These are phyloP conservation scores for Epinephelus cyanopodus DNA, from an alignment of 2,113 vertebrate genomes.

Conservation along the genomic window DNA sequence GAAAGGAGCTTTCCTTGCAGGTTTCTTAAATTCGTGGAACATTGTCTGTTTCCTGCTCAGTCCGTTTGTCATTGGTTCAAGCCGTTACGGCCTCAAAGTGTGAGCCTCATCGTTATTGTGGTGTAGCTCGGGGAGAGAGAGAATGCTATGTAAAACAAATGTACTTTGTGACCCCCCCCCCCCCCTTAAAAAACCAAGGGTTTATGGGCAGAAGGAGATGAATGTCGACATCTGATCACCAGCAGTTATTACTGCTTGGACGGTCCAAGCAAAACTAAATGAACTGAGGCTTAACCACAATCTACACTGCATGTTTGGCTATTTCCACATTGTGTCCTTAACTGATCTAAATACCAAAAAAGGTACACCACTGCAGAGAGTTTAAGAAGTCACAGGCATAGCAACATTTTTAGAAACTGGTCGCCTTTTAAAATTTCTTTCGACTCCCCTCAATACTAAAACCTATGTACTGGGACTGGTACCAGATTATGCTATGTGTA, in stretches of 20 bases:
- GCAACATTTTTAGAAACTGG: background rate
- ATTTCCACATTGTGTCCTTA: background rate
- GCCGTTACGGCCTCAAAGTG: background rate
- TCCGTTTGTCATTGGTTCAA: slow-evolving; percentile 17
- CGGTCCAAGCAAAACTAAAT: slow-evolving; percentile 16
- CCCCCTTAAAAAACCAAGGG: background rate
- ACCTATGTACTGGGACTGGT: background rate
- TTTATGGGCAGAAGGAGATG: slow-evolving; percentile 9
- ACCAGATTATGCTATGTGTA: background rate
- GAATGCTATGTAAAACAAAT: slow-evolving; percentile 12
- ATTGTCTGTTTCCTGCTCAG: background rate
- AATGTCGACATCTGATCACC: slow-evolving; percentile 27
- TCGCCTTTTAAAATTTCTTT: background rate
- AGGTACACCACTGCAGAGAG: slow-evolving; percentile 7
- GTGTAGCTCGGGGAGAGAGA: slow-evolving; percentile 1
- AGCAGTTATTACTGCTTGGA: slow-evolving; percentile 20
- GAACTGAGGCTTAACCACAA: slow-evolving; percentile 14
- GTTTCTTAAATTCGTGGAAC: slow-evolving; percentile 1
- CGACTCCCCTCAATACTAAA: background rate
- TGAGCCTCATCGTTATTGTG: slow-evolving; percentile 3
- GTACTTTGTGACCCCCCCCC: background rate
- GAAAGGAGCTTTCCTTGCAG: background rate
- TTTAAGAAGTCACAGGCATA: background rate
- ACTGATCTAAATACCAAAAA: slow-evolving; percentile 7
- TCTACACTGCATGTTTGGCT: background rate